These are phyloP conservation scores for Watsonalla cultraria DNA, from an alignment of 2,888 invertebrate species.

Conservation along the genomic window DNA sequence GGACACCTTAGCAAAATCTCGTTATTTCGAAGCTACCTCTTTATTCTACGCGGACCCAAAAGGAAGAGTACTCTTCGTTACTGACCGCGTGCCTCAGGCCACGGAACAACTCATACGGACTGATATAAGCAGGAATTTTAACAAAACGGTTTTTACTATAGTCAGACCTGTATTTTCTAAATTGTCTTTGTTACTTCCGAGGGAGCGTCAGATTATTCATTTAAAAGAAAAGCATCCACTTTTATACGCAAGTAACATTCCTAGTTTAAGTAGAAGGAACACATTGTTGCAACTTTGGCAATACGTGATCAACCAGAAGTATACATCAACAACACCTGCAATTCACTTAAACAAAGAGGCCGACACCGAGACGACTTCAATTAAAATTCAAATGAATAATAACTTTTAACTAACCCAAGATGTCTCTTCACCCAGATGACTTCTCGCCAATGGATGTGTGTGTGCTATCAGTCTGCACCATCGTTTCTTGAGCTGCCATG, in stretches of 20 bases:
- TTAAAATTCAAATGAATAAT: too few relatives aligned
- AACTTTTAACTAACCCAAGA: too few relatives aligned
- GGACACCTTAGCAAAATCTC: not conserved
- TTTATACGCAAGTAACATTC: not conserved
- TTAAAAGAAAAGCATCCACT: not conserved
- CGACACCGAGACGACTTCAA: not conserved
- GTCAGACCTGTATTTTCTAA: not conserved
- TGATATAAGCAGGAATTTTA: not conserved
- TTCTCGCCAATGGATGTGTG: constrained; percentile 14
- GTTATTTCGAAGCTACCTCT: constrained; percentile 1
- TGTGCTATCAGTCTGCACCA: constrained; percentile 9
- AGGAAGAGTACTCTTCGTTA: constrained; percentile 2
- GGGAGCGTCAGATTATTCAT: not conserved
- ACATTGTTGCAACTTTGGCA: not conserved
- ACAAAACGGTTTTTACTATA: not conserved
- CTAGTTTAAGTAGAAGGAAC: not conserved
- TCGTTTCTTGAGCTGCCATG: not conserved
- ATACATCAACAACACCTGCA: not conserved
- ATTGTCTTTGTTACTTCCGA: not conserved
- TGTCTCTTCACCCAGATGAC: not conserved
- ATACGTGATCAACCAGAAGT: not conserved
- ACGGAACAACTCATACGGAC: constrained; percentile 1
- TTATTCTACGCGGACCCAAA: constrained; percentile 7
- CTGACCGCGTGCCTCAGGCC: not conserved
- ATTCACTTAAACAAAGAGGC: not conserved